phyloP scores from a whole-genome alignment of 2,888 invertebrate genomes.

The Criorhina ranunculi region DNA sequence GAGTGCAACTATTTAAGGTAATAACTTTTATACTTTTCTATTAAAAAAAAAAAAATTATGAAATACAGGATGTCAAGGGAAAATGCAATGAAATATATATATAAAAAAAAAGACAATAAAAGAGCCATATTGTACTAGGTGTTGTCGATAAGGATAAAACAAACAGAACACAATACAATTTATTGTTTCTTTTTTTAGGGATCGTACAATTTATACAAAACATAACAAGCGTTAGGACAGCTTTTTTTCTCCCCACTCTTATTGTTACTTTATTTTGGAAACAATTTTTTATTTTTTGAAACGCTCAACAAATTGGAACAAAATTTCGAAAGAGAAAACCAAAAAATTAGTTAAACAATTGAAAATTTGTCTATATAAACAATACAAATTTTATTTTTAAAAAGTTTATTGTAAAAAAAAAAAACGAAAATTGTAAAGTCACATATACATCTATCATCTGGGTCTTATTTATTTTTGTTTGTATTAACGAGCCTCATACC shows the following conservation, averaged over 20 bases:
- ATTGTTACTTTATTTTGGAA: conserved; percentile 3
- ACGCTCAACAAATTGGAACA: conserved; percentile 22
- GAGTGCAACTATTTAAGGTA: conserved; percentile 99
- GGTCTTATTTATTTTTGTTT: conserved; percentile 28
- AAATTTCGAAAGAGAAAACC: conserved; percentile 44
- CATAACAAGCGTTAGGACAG: conserved; percentile 32
- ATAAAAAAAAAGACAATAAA: background rate
- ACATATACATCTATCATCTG: conserved; percentile 10
- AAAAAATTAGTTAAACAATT: conserved; percentile 13
- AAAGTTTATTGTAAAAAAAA: conserved; percentile 9
- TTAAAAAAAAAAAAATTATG: conserved; percentile 76
- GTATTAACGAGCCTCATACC: conserved; percentile 19
- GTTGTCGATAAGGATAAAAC: conserved; percentile 68
- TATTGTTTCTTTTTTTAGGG: background rate
- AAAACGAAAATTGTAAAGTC: conserved; percentile 68
- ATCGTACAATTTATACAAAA: conserved; percentile 2
- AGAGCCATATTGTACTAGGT: conserved; percentile 45
- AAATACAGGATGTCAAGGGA: conserved; percentile 64
- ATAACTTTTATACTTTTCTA: conserved; percentile 76
- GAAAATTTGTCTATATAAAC: background rate
- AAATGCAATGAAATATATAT: conserved; percentile 66
- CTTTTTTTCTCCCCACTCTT: no score
- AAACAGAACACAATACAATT: background rate
- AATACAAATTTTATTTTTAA: conserved; percentile 22
- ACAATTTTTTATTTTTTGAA: conserved; percentile 14